Percentiles rank a stretch among this genome's conserved stretches.
Conservation (phyloP, 2,797 vertebrate species). For the Odontamblyopus rebecca region DNA sequence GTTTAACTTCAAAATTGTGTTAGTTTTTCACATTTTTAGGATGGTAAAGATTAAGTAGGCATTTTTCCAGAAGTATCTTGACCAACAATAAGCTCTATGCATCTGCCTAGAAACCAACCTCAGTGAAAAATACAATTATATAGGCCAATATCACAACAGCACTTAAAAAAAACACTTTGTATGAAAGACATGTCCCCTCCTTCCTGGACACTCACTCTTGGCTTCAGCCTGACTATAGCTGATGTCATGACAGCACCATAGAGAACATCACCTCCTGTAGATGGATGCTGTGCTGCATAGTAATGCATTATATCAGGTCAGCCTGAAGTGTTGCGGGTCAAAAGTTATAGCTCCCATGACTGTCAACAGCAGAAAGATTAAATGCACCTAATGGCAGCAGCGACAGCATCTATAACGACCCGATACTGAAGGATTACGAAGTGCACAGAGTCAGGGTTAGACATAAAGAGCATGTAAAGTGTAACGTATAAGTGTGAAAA, state of each 20-base stretch:
- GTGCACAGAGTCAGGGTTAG: conserved; percentile 23
- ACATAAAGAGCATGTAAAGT: conserved; percentile 22
- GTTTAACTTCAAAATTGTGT: no score
- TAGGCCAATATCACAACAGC: not conserved
- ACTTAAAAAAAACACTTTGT: not conserved
- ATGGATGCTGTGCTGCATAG: conserved; percentile 26
- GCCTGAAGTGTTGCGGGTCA: conserved; percentile 20
- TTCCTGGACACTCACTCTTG: not conserved
- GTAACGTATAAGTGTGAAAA: not conserved
- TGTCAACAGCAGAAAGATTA: conserved; percentile 58
- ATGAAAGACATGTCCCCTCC: not conserved
- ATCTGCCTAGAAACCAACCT: no score
- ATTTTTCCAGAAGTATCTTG: not conserved
- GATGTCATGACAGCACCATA: conserved; percentile 12
- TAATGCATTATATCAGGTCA: conserved; percentile 39
- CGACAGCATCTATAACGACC: conserved; percentile 50
- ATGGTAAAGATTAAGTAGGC: no score
- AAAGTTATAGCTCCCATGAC: conserved; percentile 46
- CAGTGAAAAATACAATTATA: no score
- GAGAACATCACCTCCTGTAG: conserved; percentile 19
- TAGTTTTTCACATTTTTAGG: no score
- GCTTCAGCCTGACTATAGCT: not conserved
- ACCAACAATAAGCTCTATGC: not conserved
- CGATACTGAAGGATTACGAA: conserved; percentile 22
- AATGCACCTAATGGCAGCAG: conserved; percentile 47